Conservation (phyloP, 2,888 invertebrate species). For the Lepidochitona cinerea region DNA sequence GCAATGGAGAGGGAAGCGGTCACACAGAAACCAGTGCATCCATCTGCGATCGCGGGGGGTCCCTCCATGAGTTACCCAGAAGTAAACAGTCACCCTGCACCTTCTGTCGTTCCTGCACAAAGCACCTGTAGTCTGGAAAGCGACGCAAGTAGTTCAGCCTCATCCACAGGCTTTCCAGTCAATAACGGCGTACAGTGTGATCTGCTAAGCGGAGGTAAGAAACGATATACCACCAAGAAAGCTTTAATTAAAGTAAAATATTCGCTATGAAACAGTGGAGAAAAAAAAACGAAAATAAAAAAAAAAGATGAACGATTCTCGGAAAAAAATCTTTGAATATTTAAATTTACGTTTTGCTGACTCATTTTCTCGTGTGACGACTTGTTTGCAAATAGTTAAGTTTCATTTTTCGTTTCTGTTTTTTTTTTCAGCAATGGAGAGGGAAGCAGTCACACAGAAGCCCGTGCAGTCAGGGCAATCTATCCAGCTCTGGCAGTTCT, state of each 20-base stretch:
- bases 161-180: background rate
- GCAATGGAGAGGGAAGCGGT: too few species aligned
- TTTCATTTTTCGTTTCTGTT: background rate
- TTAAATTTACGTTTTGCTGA: too few species aligned
- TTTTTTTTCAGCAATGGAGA: background rate
- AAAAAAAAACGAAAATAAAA: background rate
- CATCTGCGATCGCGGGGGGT: background rate
- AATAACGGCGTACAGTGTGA: background rate
- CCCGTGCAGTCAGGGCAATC: conserved; percentile 35
- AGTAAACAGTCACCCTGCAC: background rate
- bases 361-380: too few species aligned
- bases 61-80: background rate
- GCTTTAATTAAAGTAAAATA: too few species aligned
- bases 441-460: background rate
- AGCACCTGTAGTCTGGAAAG: conserved; percentile 10
- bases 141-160: background rate
- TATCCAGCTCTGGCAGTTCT: conserved; percentile 99
- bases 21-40: too few species aligned
- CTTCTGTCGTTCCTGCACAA: background rate
- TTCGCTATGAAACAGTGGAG: too few species aligned
- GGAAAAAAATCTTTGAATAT: too few species aligned
- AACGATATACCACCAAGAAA: background rate
- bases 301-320: background rate
- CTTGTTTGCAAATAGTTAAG: too few species aligned
- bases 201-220: background rate